Percentiles rank a stretch among this genome's conserved stretches.
phyloP scores from a whole-genome alignment of 2,888 invertebrate genomes.

The Zelleria hepariella region DNA sequence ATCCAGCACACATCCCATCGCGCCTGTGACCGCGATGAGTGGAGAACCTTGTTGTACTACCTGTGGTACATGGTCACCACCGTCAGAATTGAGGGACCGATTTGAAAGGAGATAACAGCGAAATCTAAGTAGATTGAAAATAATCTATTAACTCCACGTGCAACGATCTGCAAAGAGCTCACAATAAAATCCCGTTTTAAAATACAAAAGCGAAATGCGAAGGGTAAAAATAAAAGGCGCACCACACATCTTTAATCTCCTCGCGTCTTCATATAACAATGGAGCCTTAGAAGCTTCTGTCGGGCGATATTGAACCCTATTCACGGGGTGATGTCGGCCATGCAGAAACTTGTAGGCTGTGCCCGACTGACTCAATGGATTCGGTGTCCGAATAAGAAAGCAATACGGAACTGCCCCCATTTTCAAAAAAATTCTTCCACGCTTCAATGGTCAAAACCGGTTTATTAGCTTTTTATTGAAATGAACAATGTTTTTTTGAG shows the following conservation, averaged over 20 bases:
- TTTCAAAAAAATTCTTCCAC: too few relatives aligned
- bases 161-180: background rate
- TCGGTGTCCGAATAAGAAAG: background rate
- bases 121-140: too few relatives aligned
- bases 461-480: too few relatives aligned
- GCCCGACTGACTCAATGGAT: background rate
- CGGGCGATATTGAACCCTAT: conserved; percentile 60
- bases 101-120: too few relatives aligned
- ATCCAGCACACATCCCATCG: too few relatives aligned
- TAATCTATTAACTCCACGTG: background rate
- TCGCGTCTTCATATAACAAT: conserved; percentile 3
- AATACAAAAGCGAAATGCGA: background rate
- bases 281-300: background rate
- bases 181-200: background rate
- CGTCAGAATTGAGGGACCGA: too few relatives aligned
- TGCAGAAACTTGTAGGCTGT: background rate
- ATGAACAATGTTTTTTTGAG: too few relatives aligned
- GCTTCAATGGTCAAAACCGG: too few relatives aligned
- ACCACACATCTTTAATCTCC: conserved; percentile 1
- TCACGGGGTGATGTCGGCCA: conserved; percentile 26
- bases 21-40: too few relatives aligned
- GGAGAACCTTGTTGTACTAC: too few relatives aligned
- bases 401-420: too few relatives aligned
- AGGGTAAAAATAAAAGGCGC: background rate
- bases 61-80: too few relatives aligned